These are phyloP conservation scores for Malurus alboscapulatus DNA, from an alignment of 2,113 vertebrate genomes.

Conservation along the genomic window DNA sequence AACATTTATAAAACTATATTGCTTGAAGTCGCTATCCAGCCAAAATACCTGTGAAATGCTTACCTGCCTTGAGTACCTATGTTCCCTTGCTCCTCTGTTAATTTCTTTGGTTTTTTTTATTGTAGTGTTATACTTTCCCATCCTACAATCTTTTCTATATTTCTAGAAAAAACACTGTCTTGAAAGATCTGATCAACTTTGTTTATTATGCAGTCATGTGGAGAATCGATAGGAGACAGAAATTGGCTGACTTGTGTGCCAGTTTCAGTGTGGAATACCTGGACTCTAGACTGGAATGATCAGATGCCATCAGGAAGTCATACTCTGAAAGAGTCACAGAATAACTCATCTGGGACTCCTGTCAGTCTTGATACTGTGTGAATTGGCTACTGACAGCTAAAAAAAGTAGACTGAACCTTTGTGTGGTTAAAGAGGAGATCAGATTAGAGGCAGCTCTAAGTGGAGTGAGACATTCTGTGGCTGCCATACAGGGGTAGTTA, in stretches of 20 bases:
- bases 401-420: not conserved
- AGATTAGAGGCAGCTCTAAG: not conserved
- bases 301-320: not conserved
- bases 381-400: not conserved
- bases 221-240: not conserved
- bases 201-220: not conserved
- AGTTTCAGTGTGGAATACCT: not conserved
- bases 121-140: not conserved
- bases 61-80: conserved; percentile 45
- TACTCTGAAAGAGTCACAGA: not conserved
- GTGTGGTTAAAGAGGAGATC: not conserved
- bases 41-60: conserved; percentile 18
- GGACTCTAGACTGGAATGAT: not conserved
- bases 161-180: not conserved
- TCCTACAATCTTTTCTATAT: not conserved
- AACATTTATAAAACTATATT: conserved; percentile 68
- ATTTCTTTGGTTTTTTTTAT: conserved; percentile 8
- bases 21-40: conserved; percentile 48
- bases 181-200: not conserved
- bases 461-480: not conserved
- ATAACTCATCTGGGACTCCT: not conserved
- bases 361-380: not conserved
- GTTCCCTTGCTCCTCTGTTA: conserved; percentile 26
- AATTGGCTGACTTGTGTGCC: not conserved
- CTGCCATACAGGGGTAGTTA: not conserved